Evolutionary conservation across 37 sponge, comb jelly and placozoan genomes (phyloP).

Genomic region (Cliona cf. orientalis): DNA sequence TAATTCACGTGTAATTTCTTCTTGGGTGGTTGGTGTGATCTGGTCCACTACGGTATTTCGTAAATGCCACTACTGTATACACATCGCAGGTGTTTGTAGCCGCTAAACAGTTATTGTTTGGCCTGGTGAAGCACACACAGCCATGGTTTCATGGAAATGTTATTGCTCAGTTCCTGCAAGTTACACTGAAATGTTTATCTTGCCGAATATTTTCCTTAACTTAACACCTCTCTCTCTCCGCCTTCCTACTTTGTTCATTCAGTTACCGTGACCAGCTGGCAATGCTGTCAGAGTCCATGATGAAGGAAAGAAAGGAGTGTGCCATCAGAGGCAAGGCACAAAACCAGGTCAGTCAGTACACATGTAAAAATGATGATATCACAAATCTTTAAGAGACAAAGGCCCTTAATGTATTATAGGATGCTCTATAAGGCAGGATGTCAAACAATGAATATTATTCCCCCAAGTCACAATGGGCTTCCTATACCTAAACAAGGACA

Average conservation of each 20-base stretch:
- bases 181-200: not conserved
- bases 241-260: too few species aligned
- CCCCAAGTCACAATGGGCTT: too few species aligned
- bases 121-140: too few species aligned
- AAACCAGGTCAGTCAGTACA: conserved; percentile 21
- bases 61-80: not conserved
- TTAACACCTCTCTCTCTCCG: too few species aligned
- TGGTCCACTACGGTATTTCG: not conserved
- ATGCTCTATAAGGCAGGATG: too few species aligned
- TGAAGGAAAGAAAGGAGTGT: conserved; percentile 53
- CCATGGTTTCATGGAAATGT: not conserved
- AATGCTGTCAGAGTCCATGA: conserved; percentile 62
- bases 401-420: too few species aligned
- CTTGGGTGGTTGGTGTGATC: too few species aligned
- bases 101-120: too few species aligned
- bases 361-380: not conserved
- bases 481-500: too few species aligned
- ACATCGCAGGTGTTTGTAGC: not conserved
- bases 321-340: conserved; percentile 59
- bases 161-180: not conserved
- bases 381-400: not conserved
- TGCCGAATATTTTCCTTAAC: not conserved
- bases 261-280: conserved; percentile 74
- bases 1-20: too few species aligned
- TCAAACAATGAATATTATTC: too few species aligned